Base-by-base conservation (phyloP, 2,888 invertebrate genomes). In the Pediacus dermestoides region DNA sequence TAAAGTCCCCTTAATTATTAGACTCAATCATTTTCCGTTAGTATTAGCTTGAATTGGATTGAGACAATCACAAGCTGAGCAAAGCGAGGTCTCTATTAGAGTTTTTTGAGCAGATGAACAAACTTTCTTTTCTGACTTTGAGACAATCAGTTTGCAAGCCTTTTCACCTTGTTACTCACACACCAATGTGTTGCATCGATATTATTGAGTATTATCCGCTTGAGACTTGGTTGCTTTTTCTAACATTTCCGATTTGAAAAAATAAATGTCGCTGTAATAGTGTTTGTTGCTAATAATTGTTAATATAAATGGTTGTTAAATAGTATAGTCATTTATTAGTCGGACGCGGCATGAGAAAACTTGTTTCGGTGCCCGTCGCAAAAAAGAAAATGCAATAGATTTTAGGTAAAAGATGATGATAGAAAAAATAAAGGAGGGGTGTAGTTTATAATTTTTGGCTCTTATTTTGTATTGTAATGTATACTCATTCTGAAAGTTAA, bases 251-350 rank as follows among this genome's bases (percentile, higher is more conserved):
- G 37, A 47, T 46, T 43, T 46, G 46, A 50, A 48, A 25, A 25
- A 28, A 28, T 28, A 28, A 52, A 54, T 61, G 58, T 61, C 57
- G 58, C 59, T 61, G 54, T 50, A 50, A 52, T 60, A 56, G 57
- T 58, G 53, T 57, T 61, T 61, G 60, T 61, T 61, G 61, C 60
- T 63, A 46, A 44, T 48, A 59, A 55, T 64, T 62, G 63, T 64
- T 63, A 60, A 55, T 59, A 61, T 62, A 60, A 63, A 41, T 64
- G 58, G 61, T 64, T 66, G 63, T 66, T 64, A 63, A 50, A 50
- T 61, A 64, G 58, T 50, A 52, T 60, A 26, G 18, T 40, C 37
- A 38, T 30, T 39, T 39, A 44, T 50, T 28, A 13, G 21, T 8
- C 28, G 28, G 28, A 11, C 10, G 14, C 11, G 14, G 11, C 14